Evolutionary conservation across 2,888 invertebrate species (phyloP).

Genomic region (Erebia palarica): DNA sequence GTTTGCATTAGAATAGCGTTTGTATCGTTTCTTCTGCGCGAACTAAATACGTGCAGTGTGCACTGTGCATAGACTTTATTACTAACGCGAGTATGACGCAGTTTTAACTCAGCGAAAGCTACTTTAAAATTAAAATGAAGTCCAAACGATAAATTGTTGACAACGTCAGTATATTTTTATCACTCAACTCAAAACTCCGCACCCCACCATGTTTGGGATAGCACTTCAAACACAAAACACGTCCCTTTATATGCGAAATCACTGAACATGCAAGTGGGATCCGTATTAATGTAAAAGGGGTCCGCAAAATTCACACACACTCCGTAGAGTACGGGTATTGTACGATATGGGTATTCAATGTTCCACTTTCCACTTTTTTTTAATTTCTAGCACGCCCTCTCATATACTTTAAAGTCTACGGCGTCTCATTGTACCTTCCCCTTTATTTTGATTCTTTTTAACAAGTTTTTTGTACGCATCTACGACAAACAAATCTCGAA

Average conservation of each 20-base stretch:
- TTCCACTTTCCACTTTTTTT: conserved; percentile 32
- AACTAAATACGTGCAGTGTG: too few relatives aligned
- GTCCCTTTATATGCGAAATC: conserved; percentile 36
- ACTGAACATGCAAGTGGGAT: conserved; percentile 38
- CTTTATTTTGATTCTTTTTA: conserved; percentile 31
- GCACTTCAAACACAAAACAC: conserved; percentile 32
- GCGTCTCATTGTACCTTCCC: conserved; percentile 29
- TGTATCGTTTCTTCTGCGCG: too few relatives aligned
- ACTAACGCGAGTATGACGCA: too few relatives aligned
- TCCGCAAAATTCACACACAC: conserved; percentile 39
- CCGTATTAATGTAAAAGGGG: conserved; percentile 40
- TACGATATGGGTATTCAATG: conserved; percentile 36
- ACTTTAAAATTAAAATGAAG: not conserved
- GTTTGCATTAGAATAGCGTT: too few relatives aligned
- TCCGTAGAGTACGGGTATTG: conserved; percentile 34
- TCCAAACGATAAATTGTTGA: not conserved
- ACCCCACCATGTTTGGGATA: conserved; percentile 32
- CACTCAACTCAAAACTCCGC: conserved; percentile 19
- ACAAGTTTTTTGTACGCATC: conserved; percentile 23
- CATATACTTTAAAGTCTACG: conserved; percentile 1
- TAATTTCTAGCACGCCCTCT: conserved; percentile 32
- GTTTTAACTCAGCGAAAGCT: too few relatives aligned
- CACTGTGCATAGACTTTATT: too few relatives aligned
- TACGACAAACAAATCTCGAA: not conserved
- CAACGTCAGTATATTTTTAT: conserved; percentile 14